Conservation (phyloP, 92 coral and sea anemone species). For the Palythoa grandiflora region DNA sequence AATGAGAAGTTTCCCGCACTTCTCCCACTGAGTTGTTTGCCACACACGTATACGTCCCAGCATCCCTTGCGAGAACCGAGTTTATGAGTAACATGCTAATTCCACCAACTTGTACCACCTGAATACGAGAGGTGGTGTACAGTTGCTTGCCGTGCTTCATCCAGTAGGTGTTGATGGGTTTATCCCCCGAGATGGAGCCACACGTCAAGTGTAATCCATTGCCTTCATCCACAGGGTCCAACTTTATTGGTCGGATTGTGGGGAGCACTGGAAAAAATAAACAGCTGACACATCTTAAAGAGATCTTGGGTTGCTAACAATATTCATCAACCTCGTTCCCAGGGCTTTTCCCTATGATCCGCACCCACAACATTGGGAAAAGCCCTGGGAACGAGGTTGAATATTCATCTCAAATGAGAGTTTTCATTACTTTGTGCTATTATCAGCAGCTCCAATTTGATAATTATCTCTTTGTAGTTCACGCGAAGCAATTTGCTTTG, state of each 20-base stretch:
- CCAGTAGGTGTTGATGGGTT: slow-evolving; percentile 70
- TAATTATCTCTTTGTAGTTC: too few relatives aligned
- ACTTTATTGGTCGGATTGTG: slow-evolving; percentile 50
- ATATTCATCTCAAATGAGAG: too few relatives aligned
- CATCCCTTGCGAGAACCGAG: slow-evolving; percentile 64
- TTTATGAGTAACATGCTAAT: slow-evolving; percentile 35
- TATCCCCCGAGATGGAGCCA: slow-evolving; percentile 46
- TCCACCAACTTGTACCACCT: not conserved
- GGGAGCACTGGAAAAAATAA: slow-evolving; percentile 51
- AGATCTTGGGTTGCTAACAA: too few relatives aligned
- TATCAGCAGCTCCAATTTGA: too few relatives aligned
- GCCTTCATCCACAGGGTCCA: slow-evolving; percentile 65
- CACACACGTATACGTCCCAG: slow-evolving; percentile 87
- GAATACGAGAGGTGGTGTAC: slow-evolving; percentile 43
- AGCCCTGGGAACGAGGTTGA: too few relatives aligned
- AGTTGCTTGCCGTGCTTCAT: slow-evolving; percentile 67
- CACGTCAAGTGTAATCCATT: slow-evolving; percentile 44
- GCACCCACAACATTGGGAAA: too few relatives aligned
- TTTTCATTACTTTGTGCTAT: too few relatives aligned
- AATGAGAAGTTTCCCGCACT: slow-evolving; percentile 59
- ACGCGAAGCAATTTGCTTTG: too few relatives aligned
- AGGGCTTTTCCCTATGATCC: too few relatives aligned
- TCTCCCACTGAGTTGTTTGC: slow-evolving; percentile 81
- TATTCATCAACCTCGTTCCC: too few relatives aligned
- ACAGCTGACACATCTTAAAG: not conserved